Evolutionary conservation across 2,797 vertebrate species (phyloP), one percentile per base, ranked within the genome.

Genomic region (Apodemus agrarius): DNA sequence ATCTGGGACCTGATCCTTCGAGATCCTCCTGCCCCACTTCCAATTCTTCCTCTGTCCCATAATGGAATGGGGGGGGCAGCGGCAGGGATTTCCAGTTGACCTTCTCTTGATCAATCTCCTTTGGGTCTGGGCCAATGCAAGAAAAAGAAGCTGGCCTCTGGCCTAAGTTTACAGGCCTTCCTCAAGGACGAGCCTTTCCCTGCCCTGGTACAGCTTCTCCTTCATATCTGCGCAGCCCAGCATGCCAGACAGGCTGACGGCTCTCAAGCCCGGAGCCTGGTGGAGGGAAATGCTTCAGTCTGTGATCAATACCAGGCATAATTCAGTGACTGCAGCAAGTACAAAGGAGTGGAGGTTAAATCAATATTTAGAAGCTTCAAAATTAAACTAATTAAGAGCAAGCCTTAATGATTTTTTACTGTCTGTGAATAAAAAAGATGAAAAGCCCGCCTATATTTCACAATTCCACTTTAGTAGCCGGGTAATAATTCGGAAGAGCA

Each of bases 331-430:
- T 95, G 91, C 65, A 22, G 90, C 97, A 95, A 97, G 96, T 94
- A 95, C 96, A 96, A 97, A 97, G 89, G 97, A 96, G 86, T 97
- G 87, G 67, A 96, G 96, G 96, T 97, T 96, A 97, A 97, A 97
- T 98, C 97, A 97, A 98, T 98, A 98, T 98, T 98, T 96, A 97
- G 97, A 96, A 96, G 95, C 93, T 96, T 96, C 93, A 34, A 96
- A 98, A 97, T 98, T 98, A 98, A 98, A 97, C 97, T 97, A 98
- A 98, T 97, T 98, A 98, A 97, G 97, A 98, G 93, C 91, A 90
- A 97, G 79, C 83, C 61, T 96, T 96, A 98, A 97, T 97, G 97
- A 98, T 97, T 88, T 97, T 97, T 97, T 96, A 97, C 96, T 97
- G 90, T 97, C 96, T 97, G 97, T 81, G 43, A 95, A 96, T 95